Base-by-base conservation (phyloP, 2,797 vertebrate genomes). In the Melanotaenia parkinsoni region DNA sequence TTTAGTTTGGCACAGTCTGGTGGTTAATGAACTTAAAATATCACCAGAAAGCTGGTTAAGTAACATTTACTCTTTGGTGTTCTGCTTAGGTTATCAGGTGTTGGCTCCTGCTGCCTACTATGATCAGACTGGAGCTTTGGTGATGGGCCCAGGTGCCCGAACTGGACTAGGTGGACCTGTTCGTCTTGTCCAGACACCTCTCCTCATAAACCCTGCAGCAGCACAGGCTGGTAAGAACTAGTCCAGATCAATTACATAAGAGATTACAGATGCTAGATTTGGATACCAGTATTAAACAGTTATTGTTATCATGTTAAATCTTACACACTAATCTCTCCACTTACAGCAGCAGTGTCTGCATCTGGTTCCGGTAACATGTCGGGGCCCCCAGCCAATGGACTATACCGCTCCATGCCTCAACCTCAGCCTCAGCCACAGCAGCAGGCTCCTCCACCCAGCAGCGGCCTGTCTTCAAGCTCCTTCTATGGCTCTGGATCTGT, bases 41-140 rank as follows among this genome's bases (percentile, higher is more conserved):
- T 13, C 22, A 30, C 1, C 7, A 47, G 45, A 3, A n/a, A 47
- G 45, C 45, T 43, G 1, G 43, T 18, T 63, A 30, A 30, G 33
- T 33, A 63, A 62, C 33, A 26, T 24, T 13, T 62, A 13, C 47
- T 9, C 35, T 24, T 13, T 22, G 57, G 1, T 59, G 10, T 50
- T 54, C 13, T 57, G 18, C 10, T 50, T 50, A 99, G 98, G 98
- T 84, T 99, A 99, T 91, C 98, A 98, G 88, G 97, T 99, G 51
- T 91, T 99, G 86, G 95, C 98, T 77, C 98, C 97, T 72, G 96
- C 98, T 85, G 98, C 98, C 73, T 99, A 99, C 92, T 99, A 99
- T 0, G 98, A 99, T 93, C 97, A 98, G 95, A 99, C 91, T 51
- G 98, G 98, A 86, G 94, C 97, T 79, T 93, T 99, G 82, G 97